Evolutionary conservation across 2,113 vertebrate genomes (phyloP).

Genomic region (Mormyrus lacerda): DNA sequence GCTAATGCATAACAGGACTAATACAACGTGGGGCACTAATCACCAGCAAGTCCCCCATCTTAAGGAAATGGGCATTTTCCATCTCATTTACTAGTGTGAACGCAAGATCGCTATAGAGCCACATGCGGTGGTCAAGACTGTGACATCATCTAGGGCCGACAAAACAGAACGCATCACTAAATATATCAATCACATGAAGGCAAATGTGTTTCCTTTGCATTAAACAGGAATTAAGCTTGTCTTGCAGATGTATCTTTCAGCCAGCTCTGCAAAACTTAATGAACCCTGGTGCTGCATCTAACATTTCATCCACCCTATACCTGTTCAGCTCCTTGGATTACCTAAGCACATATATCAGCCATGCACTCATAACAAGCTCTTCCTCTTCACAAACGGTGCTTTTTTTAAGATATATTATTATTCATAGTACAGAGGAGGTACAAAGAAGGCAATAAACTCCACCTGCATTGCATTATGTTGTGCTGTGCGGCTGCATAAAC

Average conservation of each 20-base stretch:
- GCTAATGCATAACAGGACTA: not conserved
- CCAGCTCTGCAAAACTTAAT: slow-evolving; percentile 6
- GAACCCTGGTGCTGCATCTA: slow-evolving; percentile 8
- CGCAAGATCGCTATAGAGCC: no score
- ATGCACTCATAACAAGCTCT: not conserved
- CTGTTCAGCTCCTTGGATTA: slow-evolving; percentile 9
- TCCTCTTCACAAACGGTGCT: not conserved
- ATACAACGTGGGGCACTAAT: not conserved
- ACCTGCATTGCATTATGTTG: not conserved
- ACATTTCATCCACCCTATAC: slow-evolving; percentile 5
- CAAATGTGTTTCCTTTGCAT: slow-evolving; percentile 18
- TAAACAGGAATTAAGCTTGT: slow-evolving; percentile 13
- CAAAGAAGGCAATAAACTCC: not conserved
- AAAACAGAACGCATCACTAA: not conserved
- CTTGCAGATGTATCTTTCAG: slow-evolving; percentile 13
- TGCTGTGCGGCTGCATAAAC: not conserved
- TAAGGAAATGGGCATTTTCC: not conserved
- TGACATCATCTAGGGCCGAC: not conserved
- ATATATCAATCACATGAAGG: not conserved
- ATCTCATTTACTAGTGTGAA: not conserved
- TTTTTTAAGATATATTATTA: not conserved
- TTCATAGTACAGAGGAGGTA: not conserved
- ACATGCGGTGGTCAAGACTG: not conserved
- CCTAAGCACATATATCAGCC: not conserved
- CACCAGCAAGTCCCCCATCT: not conserved